phyloP scores from a whole-genome alignment of 2,113 vertebrate species.

The Tiliqua scincoides region DNA sequence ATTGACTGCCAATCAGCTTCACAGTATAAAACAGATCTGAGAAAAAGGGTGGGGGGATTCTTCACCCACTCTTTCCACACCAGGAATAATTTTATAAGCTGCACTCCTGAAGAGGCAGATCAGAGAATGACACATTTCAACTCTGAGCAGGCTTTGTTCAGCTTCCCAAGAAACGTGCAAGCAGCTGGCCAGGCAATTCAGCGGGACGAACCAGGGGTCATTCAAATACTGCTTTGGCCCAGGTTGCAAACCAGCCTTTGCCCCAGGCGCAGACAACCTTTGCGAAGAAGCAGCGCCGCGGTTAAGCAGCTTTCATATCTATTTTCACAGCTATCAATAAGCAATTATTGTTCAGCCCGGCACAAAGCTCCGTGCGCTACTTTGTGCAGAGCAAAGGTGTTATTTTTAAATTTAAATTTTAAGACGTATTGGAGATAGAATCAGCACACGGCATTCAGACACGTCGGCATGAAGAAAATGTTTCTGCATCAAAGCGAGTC shows the following conservation, averaged over 20 bases:
- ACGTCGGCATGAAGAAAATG: slow-evolving; percentile 10
- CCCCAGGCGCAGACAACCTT: background rate
- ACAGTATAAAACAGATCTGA: no score
- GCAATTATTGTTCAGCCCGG: slow-evolving; percentile 17
- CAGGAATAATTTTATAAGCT: no score
- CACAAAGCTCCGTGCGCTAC: slow-evolving; percentile 1
- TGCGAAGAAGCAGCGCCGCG: background rate
- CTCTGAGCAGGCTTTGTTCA: no score
- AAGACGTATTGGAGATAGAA: slow-evolving; percentile 46
- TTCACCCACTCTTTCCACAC: no score
- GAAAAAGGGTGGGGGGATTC: no score
- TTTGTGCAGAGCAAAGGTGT: slow-evolving; percentile 25
- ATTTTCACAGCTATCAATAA: fast-evolving
- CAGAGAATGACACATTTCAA: no score
- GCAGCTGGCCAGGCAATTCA: background rate
- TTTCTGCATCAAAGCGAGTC: slow-evolving; percentile 30
- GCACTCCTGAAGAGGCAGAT: no score
- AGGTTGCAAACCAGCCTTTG: background rate
- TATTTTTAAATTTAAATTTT: slow-evolving; percentile 54
- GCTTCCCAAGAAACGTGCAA: background rate
- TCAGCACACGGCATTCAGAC: slow-evolving; percentile 33
- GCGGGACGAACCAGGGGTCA: no score
- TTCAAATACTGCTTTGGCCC: background rate
- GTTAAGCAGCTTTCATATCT: background rate
- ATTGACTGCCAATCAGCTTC: no score